Base-by-base conservation (phyloP, 1,140 invertebrate species). In the Tetramorium parvispinum region DNA sequence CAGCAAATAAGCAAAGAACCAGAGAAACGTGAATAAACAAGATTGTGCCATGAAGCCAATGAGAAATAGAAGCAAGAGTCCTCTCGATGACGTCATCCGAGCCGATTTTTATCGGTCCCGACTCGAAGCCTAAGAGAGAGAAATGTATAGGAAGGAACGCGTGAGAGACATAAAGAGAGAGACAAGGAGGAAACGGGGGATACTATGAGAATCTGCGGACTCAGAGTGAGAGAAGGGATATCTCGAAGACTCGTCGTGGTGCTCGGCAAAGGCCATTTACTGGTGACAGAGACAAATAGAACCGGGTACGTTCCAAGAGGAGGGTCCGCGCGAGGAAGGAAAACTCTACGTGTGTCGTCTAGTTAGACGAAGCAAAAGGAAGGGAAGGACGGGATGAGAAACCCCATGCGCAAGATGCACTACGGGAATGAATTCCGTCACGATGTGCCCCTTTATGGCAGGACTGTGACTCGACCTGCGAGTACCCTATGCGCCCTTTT, bases 241-340 rank as follows among this genome's bases (percentile, higher is more conserved):
- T 65, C 75, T 66, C n/a, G 78, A 82, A 87, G 71, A 40, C 43
- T 79, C 82, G 76, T 85, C 61, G 85, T 85, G 57, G 51, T 71
- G 76, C 89, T 83, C 73, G 59, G 88, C 85, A 88, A 88, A 91
- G 82, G 89, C 91, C 91, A 91, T 92, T 92, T 92, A 92, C 81
- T 79, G 79, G 79, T 91, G 91, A 92, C 91, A 92, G 89, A 92
- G 91, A 92, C 91, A 90, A 92, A 92, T 92, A 92, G 91, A 92
- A 91, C 87, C 70, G 73, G 83, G 78, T 86, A 83, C 71, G 77
- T 79, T 90, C 86, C 82, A 89, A 75, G 82, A 81, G 53, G 53
- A 82, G 68, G 68, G 85, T 21, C 24, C 32, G 40, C 16, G n/a
- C 16, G 59, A 57, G 27, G 32, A 59, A 55, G 79, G 49, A 21